Base-by-base conservation (phyloP, 1,140 invertebrate species). In the Diabrotica undecimpunctata region DNA sequence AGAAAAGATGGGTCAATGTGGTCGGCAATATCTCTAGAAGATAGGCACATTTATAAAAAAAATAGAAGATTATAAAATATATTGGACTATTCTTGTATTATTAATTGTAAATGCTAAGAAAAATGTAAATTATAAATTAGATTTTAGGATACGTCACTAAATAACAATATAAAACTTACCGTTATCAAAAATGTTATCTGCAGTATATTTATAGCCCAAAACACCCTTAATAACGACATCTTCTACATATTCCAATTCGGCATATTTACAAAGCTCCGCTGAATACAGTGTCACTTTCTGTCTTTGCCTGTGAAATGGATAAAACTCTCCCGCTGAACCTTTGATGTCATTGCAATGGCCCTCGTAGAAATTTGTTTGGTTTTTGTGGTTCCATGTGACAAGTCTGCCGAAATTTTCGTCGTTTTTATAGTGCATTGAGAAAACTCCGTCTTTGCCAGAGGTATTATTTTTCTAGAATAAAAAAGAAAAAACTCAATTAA, bases 401-500 rank as follows among this genome's bases (percentile, higher is more conserved):
- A 87, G 65, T 3, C 79, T 73, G 2, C 86, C 87, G 64, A 88
- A 79, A 14, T 84, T 78, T 5, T 70, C 70, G 9, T 78, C 75
- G 0, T 74, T 79, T 0, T 90, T 90, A 0, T 89, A 91, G 35
- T 83, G 85, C 77, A 93, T 87, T 69, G 90, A 92, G 70, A 86
- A 88, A 39, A 87, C 80, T 0, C 91, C 91, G 11, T 92, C 90
- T 25, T 87, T 85, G 5, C 84, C 83, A 1, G 83, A 80, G 0
- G 90, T 89, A 67, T 87, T 88, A 69, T 93, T 94, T 76, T 88
- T 87, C 86, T 92, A 63, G 39, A 68, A 63, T n/a, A 37, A 50
- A 61, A 69, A 62, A 36, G 25, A n/a, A 38, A 14, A n/a, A 53
- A 35, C n/a, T 66, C 10, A n/a, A 5, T 55, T 2, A 63, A 63